Percentiles rank a stretch among this genome's conserved stretches.
phyloP scores from a whole-genome alignment of 2,888 invertebrate genomes.

The Xylocampa areola region DNA sequence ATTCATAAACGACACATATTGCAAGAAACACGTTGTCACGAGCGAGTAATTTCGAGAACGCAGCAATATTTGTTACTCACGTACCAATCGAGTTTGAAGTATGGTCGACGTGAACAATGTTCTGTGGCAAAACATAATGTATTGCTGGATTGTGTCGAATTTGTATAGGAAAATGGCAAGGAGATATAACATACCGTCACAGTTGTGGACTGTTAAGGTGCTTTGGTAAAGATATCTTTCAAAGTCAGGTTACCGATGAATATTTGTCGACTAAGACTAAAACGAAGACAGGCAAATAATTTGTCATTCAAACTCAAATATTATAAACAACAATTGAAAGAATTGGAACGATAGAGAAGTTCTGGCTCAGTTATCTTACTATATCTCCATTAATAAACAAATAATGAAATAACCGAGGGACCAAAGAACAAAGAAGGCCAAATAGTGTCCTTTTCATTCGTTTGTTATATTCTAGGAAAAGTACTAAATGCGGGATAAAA shows the following conservation, averaged over 20 bases:
- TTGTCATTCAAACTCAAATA: too few relatives aligned
- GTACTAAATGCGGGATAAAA: background rate
- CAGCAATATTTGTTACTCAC: conserved; percentile 61
- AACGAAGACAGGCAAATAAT: too few relatives aligned
- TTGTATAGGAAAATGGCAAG: conserved; percentile 36
- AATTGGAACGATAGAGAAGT: too few relatives aligned
- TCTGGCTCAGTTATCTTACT: too few relatives aligned
- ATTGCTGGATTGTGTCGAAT: conserved; percentile 47
- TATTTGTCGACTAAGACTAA: too few relatives aligned
- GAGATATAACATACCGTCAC: conserved; percentile 22
- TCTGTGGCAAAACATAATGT: conserved; percentile 55
- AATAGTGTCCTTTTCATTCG: too few relatives aligned
- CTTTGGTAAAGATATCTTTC: background rate
- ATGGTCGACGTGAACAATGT: conserved; percentile 58
- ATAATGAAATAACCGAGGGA: too few relatives aligned
- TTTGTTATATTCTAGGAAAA: background rate
- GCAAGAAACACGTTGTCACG: conserved; percentile 74
- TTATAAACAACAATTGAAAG: background rate
- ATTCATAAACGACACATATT: conserved; percentile 45
- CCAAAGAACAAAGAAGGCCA: too few relatives aligned
- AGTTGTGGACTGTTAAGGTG: conserved; percentile 12
- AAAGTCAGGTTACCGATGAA: background rate
- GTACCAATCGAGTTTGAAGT: conserved; percentile 63
- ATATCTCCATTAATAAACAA: too few relatives aligned
- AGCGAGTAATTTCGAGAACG: conserved; percentile 74